Conservation (phyloP, 2,113 vertebrate species). For the Cochlearius cochlearius region DNA sequence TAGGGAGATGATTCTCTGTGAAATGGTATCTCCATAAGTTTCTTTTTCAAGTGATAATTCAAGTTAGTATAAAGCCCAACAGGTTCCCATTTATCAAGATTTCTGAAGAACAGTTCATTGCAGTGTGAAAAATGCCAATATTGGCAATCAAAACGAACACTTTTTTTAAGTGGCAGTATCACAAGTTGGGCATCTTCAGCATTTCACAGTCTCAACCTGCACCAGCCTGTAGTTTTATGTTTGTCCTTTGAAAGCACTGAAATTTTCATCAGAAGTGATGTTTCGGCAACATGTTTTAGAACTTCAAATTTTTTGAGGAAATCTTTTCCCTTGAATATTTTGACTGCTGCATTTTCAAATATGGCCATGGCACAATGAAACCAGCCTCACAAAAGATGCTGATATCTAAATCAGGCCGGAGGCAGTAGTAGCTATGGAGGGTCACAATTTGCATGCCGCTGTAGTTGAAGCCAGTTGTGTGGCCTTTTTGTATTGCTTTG, state of each 20-base stretch:
- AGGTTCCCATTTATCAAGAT: neutral
- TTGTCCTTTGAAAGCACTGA: neutral
- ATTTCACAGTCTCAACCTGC: neutral
- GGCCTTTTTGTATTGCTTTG: neutral
- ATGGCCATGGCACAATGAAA: neutral
- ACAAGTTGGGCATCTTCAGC: neutral
- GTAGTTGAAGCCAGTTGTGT: neutral
- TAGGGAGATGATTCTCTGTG: neutral
- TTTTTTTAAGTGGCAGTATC: neutral
- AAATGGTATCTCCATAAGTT: neutral
- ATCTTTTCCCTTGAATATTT: neutral
- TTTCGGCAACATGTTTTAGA: neutral
- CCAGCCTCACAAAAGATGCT: neutral
- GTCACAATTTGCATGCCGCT: fast-evolving
- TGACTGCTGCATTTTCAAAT: neutral
- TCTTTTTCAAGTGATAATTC: neutral
- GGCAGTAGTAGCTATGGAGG: neutral
- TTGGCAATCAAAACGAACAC: neutral
- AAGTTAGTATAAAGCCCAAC: neutral
- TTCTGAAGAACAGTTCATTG: neutral
- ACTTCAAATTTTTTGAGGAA: neutral
- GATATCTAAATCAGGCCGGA: neutral
- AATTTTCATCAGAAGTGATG: neutral
- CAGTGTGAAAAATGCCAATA: neutral
- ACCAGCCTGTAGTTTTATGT: neutral